These are phyloP conservation scores for Solenopsis invicta DNA, from an alignment of 1,140 invertebrate genomes.

Conservation along the genomic window DNA sequence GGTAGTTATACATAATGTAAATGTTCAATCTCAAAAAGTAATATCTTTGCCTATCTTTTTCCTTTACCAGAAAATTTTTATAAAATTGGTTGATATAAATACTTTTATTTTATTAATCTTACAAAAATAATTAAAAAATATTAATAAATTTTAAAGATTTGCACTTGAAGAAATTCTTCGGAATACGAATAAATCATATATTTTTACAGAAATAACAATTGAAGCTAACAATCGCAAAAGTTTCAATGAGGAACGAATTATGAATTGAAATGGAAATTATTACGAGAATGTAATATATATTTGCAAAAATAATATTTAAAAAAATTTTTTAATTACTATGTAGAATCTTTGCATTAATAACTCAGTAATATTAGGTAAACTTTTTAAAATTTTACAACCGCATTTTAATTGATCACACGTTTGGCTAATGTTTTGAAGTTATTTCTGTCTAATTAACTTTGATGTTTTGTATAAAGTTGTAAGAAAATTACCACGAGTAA, in stretches of 20 bases:
- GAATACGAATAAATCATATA: neutral
- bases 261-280: no score
- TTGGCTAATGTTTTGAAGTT: neutral
- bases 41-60: neutral
- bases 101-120: no score
- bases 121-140: neutral
- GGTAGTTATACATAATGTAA: neutral
- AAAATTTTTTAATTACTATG: neutral
- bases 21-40: neutral
- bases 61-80: no score
- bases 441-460: constrained; percentile 31
- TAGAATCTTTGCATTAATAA: neutral
- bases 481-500: constrained; percentile 33
- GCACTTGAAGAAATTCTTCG: neutral
- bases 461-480: neutral
- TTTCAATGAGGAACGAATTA: no score
- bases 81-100: no score
- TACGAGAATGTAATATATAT: no score
- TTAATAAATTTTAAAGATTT: neutral
- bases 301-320: no score
- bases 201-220: no score
- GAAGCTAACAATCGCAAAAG: no score
- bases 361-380: neutral
- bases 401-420: neutral
- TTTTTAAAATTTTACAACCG: neutral